phyloP scores from a whole-genome alignment of 2,797 vertebrate genomes.

The Chelon auratus region DNA sequence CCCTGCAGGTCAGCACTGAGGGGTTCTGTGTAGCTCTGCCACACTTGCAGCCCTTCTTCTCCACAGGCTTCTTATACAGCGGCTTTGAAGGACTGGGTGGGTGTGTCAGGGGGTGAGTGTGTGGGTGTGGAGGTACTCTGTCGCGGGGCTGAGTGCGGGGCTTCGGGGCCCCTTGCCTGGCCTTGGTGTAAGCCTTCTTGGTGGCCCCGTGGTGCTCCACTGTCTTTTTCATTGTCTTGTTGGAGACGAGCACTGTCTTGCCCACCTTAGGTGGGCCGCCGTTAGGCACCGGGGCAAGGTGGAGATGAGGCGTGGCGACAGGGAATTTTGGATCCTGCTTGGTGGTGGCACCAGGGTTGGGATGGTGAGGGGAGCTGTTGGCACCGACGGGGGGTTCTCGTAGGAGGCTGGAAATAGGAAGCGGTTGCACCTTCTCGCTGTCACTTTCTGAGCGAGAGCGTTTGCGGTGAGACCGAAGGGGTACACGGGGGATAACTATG shows the following conservation, averaged over 20 bases:
- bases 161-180: conserved; percentile 93
- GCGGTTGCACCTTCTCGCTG: conserved; percentile 96
- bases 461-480: conserved; percentile 92
- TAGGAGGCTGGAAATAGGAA: conserved; percentile 95
- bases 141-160: conserved; percentile 93
- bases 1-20: conserved; percentile 99
- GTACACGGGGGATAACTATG: conserved; percentile 86
- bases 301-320: conserved; percentile 77
- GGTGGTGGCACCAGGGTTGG: conserved; percentile 85
- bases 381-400: conserved; percentile 87
- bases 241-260: conserved; percentile 92
- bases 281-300: conserved; percentile 91
- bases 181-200: conserved; percentile 96
- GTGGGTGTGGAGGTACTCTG: conserved; percentile 88
- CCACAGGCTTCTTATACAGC: conserved; percentile 97
- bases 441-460: conserved; percentile 97
- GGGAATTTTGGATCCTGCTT: conserved; percentile 92
- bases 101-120: conserved; percentile 83
- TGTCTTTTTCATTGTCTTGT: conserved; percentile 94
- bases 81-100: conserved; percentile 97
- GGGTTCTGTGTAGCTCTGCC: conserved; percentile 99
- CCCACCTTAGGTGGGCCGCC: conserved; percentile 93
- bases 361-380: conserved; percentile 83
- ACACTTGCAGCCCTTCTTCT: conserved; percentile 99
- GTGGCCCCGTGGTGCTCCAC: conserved; percentile 90